Evolutionary conservation across 2,888 invertebrate genomes (phyloP).

Genomic region (Choristoneura rosaceana): DNA sequence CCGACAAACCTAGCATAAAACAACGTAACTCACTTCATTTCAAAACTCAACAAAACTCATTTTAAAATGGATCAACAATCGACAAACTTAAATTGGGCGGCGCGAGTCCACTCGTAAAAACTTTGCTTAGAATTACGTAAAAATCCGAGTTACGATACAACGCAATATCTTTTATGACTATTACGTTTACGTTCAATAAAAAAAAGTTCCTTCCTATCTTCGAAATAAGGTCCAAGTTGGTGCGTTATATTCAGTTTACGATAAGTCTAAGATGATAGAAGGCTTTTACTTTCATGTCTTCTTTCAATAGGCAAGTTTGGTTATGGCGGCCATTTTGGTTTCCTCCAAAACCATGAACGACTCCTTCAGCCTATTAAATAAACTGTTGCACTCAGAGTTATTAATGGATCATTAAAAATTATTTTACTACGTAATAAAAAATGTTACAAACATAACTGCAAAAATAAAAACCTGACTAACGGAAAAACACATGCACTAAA

Average conservation of each 20-base stretch:
- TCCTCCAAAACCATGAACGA: no score
- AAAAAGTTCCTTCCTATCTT: slow-evolving; percentile 11
- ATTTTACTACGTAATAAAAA: no score
- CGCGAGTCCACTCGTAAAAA: slow-evolving; percentile 48
- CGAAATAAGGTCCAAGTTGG: slow-evolving; percentile 13
- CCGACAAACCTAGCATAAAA: background rate
- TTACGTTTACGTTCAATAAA: slow-evolving; percentile 45
- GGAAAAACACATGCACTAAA: no score
- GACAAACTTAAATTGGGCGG: slow-evolving; percentile 41
- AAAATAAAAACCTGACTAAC: no score
- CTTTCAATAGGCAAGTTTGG: slow-evolving; percentile 34
- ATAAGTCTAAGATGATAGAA: slow-evolving; percentile 32
- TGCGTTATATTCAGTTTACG: slow-evolving; percentile 11
- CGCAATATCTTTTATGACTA: slow-evolving; percentile 59
- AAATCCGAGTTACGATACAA: slow-evolving; percentile 64
- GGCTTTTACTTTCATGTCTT: slow-evolving; percentile 38
- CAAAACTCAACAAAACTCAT: slow-evolving; percentile 33
- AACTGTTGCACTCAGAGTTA: no score
- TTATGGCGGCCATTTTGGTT: slow-evolving; percentile 21
- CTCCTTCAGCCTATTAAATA: no score
- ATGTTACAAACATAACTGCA: no score
- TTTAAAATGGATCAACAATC: slow-evolving; percentile 39
- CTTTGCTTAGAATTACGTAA: slow-evolving; percentile 64
- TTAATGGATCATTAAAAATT: no score
- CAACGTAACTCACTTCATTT: slow-evolving; percentile 3